Evolutionary conservation across 37 sponge, comb jelly and placozoan species (phyloP), one percentile per base, ranked within the genome.

Genomic region (Crambe crambe): DNA sequence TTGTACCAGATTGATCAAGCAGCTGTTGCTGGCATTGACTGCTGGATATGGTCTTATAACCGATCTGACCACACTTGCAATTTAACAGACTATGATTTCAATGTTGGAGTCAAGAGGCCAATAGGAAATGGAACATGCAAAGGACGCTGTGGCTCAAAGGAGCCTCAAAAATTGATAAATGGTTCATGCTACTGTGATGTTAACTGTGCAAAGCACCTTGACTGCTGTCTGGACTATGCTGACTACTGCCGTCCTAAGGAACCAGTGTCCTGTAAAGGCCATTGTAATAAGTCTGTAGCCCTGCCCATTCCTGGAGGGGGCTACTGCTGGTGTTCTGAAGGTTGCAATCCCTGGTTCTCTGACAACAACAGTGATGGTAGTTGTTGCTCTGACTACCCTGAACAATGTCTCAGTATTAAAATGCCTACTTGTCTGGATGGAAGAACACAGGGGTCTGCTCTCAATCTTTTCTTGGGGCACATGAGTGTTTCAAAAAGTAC

Each of bases 151-250:
- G 78, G 78, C 57, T 59, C 61, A 1, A 76, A 27, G 23, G 59
- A 6, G 0, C 71, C 85, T 3, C n/a, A 43, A 23, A 29, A 56
- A 58, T 6, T 70, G 42, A 42, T 5, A 20, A 42, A 71, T 32
- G 71, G 64, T 22, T 75, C 59, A 26, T 84, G 85, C 29, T 76
- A 84, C 41, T 84, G 85, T 77, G 85, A 84, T 70, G 42, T 3
- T 2, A 56, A 23, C 42, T 84, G 85, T 77, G 70, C 58, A 9
- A 74, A 66, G 20, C 85, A 84, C 42, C 36, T 84, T 18, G 85
- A 84, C 72, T 84, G 85, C 47, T 84, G 85, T 77, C 60, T 84
- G 62, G 85, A 84, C 29, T 84, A 84, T 67, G 85, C 70, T 20
- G 78, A 77, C 58, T 43, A 69, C 44, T 84, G 58, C 72, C 70